phyloP scores from a whole-genome alignment of 2,113 vertebrate species.

The Eira barbara region DNA sequence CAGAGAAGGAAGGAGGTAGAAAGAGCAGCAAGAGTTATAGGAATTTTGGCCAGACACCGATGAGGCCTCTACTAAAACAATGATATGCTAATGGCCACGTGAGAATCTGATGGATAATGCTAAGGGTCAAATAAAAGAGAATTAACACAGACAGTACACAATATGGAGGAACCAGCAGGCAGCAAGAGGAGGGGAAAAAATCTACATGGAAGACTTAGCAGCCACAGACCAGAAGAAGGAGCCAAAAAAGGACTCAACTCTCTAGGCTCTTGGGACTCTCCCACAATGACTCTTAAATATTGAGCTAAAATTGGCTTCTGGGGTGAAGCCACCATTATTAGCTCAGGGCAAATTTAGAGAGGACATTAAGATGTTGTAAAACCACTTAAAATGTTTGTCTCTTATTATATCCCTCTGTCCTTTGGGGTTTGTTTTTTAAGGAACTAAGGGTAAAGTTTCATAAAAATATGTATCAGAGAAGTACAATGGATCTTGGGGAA shows the following conservation, averaged over 20 bases:
- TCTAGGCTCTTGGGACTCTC: neutral
- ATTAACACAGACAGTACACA: slow-evolving; percentile 24
- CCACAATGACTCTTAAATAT: neutral
- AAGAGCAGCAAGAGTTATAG: neutral
- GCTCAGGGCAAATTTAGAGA: neutral
- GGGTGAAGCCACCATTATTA: neutral
- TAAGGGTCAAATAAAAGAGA: slow-evolving; percentile 52
- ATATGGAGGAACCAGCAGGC: neutral
- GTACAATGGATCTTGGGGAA: neutral
- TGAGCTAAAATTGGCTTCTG: neutral
- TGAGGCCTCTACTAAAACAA: slow-evolving; percentile 43
- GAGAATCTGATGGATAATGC: slow-evolving; percentile 44
- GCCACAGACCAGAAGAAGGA: neutral
- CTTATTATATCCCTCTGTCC: neutral
- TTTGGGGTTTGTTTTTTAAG: neutral
- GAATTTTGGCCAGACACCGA: neutral
- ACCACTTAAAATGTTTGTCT: slow-evolving; percentile 6
- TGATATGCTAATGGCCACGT: neutral
- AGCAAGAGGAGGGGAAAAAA: neutral
- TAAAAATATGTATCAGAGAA: slow-evolving; percentile 12
- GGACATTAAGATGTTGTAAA: slow-evolving; percentile 34
- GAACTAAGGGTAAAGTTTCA: neutral
- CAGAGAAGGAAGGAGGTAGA: slow-evolving; percentile 46
- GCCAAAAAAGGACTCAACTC: neutral
- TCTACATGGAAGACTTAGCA: neutral